Evolutionary conservation across 2,797 vertebrate genomes (phyloP), one percentile per base, ranked within the genome.

Genomic region (Pseudotriccus pelzelni): DNA sequence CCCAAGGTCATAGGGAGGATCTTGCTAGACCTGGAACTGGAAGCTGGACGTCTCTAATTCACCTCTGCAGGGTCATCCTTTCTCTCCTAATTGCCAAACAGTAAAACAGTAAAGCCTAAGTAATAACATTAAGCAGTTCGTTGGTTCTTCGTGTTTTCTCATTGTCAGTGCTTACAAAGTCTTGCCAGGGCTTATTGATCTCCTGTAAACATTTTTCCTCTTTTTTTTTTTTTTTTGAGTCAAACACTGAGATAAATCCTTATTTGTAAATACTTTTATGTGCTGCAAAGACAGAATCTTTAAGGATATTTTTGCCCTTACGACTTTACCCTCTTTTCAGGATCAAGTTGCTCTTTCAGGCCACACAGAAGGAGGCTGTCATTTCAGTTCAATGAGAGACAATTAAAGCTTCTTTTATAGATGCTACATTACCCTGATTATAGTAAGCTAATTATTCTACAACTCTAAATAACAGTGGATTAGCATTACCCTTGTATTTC

Each of bases 401-500:
- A 94, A 94, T 92, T 91, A 94, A 94, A 81, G 85, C 88, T 85
- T 91, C 86, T 95, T 94, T 96, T 94, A 94, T 79, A 94, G 87
- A 93, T 82, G 76, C 56, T 89, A 80, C 78, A 46, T 84, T 95
- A 73, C 93, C 73, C 87, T 84, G 89, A 89, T 97, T 96, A 94
- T 91, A 84, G 85, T 94, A 96, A 95, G 85, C 83, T 90, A 95
- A 95, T 97, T 97, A 97, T 96, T 97, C 89, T 87, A 81, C 93
- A 58, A 90, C 82, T 92, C 93, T 92, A 96, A 97, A 89, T 96
- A 93, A 97, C 81, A 76, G 87, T 87, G 90, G 94, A 96, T 95
- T 94, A 90, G 90, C 80, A 93, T 95, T 85, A 98, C 98, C 98
- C 98, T 98, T 98, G 53, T 97, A 82, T 62, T 98, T 98, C 39